A percentile compares a stretch with the other conserved stretches of the same genome.
phyloP scores from a whole-genome alignment of 2,113 vertebrate species.

The Nansenia antarctica region DNA sequence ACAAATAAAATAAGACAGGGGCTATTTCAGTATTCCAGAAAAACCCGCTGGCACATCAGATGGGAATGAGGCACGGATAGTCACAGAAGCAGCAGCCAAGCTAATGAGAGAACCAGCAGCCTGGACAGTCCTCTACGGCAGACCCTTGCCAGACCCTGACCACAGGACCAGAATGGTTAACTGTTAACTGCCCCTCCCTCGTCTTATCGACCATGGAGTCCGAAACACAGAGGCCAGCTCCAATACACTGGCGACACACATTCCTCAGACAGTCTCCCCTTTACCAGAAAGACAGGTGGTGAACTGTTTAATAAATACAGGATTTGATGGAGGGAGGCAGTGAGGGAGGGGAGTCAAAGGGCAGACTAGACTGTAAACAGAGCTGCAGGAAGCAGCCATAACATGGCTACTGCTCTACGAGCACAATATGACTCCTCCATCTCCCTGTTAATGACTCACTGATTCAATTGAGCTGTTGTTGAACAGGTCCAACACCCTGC shows the following conservation, averaged over 20 bases:
- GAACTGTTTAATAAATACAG: constrained; percentile 69
- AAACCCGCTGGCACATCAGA: constrained; percentile 49
- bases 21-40: constrained; percentile 63
- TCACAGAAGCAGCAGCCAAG: neutral
- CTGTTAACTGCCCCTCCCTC: constrained; percentile 53
- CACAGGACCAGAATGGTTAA: constrained; percentile 65
- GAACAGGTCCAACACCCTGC: constrained; percentile 1
- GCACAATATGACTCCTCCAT: constrained; percentile 34
- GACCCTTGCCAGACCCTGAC: constrained; percentile 48
- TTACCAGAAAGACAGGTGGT: constrained; percentile 57
- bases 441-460: constrained; percentile 51
- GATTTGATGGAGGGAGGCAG: constrained; percentile 51
- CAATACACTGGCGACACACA: constrained; percentile 44
- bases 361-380: constrained; percentile 59
- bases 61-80: constrained; percentile 43
- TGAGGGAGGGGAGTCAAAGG: constrained; percentile 50
- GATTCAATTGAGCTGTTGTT: constrained; percentile 17
- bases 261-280: constrained; percentile 37
- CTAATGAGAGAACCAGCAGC: constrained; percentile 68
- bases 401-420: constrained; percentile 56
- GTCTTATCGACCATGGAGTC: neutral
- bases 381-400: constrained; percentile 47
- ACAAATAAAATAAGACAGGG: constrained; percentile 68
- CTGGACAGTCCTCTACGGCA: constrained; percentile 26
- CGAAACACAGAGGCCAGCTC: constrained; percentile 34